Percentiles rank a stretch among this genome's conserved stretches.
Evolutionary conservation across 1,140 invertebrate species (phyloP).

Genomic region (Maniola jurtina): DNA sequence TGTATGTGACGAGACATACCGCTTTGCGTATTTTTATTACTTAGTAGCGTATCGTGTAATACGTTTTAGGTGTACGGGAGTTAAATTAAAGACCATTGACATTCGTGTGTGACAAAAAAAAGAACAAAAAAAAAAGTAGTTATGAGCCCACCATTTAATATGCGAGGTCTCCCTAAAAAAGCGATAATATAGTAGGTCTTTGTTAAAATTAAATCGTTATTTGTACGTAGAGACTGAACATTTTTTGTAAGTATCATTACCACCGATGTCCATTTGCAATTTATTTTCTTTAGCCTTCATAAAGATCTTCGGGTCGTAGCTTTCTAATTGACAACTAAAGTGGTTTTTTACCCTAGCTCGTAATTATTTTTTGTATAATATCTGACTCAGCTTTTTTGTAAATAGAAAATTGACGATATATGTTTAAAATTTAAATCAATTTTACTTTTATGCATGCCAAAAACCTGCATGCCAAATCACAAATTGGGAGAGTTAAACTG

Average conservation of each 20-base stretch:
- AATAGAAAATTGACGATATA: too few species aligned
- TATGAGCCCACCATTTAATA: slow-evolving; percentile 42
- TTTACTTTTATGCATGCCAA: too few species aligned
- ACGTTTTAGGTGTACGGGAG: slow-evolving; percentile 39
- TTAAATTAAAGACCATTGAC: slow-evolving; percentile 1
- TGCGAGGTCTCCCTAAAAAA: slow-evolving; percentile 2
- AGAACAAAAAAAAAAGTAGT: slow-evolving; percentile 21
- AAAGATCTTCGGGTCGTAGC: slow-evolving; percentile 24
- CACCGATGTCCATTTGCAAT: slow-evolving; percentile 74
- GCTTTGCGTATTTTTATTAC: slow-evolving; percentile 68
- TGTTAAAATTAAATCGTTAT: slow-evolving; percentile 22
- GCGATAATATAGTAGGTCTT: slow-evolving; percentile 9
- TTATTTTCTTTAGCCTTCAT: slow-evolving; percentile 40
- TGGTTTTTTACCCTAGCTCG: background rate
- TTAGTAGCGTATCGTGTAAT: slow-evolving; percentile 49
- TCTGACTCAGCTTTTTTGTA: too few species aligned
- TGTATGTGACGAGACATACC: slow-evolving; percentile 63
- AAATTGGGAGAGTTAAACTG: background rate
- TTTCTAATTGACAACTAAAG: background rate
- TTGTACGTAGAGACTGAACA: slow-evolving; percentile 61
- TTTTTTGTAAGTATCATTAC: slow-evolving; percentile 54
- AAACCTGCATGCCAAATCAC: too few species aligned
- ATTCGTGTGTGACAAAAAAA: background rate
- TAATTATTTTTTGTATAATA: too few species aligned
- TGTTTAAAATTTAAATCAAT: too few species aligned